Conservation (phyloP, 2,888 invertebrate genomes). For the Hypena proboscidalis region DNA sequence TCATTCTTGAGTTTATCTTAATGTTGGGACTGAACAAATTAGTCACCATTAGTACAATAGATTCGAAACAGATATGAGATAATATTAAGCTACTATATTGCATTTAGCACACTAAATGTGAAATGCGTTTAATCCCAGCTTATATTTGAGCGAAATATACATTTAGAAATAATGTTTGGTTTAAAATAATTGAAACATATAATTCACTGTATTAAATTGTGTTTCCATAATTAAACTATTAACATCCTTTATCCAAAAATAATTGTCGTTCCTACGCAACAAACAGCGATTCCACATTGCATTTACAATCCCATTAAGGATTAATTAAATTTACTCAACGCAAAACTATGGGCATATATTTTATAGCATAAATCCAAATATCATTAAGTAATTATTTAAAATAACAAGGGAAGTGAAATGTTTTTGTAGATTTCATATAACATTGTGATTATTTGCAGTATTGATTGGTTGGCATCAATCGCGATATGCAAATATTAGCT, state of each 20-base stretch:
- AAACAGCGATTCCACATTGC: background rate
- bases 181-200: background rate
- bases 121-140: background rate
- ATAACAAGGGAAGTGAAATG: constrained; percentile 57
- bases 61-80: no score
- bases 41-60: no score
- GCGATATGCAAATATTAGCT: constrained; percentile 83
- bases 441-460: constrained; percentile 82
- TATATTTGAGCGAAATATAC: background rate
- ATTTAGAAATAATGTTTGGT: background rate
- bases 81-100: no score
- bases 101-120: no score
- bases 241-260: background rate
- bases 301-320: constrained; percentile 8
- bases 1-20: no score
- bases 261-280: background rate
- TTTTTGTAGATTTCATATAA: constrained; percentile 75
- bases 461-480: constrained; percentile 84
- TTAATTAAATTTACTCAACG: constrained; percentile 17
- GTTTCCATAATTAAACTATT: background rate
- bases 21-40: no score
- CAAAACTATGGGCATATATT: constrained; percentile 12
- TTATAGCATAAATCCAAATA: constrained; percentile 22
- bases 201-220: constrained; percentile 2
- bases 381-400: constrained; percentile 49